These are phyloP conservation scores for Accipiter cooperii DNA, from an alignment of 2,113 vertebrate genomes.

Conservation along the genomic window DNA sequence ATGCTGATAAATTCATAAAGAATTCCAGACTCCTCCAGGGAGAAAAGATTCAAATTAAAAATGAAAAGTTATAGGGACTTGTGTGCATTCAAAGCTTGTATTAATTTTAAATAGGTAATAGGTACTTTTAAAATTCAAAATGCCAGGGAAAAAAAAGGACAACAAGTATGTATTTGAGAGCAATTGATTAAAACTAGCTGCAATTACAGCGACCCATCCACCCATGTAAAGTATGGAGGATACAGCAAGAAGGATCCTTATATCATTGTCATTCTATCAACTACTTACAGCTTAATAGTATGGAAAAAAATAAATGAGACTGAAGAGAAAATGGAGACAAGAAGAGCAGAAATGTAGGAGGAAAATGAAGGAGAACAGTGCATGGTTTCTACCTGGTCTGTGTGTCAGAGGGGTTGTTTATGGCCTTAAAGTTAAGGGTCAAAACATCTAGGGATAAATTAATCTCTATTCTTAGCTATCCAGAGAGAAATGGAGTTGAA, in stretches of 20 bases:
- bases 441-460: neutral
- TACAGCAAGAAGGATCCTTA: neutral
- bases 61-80: neutral
- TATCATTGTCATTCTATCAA: constrained; percentile 36
- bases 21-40: neutral
- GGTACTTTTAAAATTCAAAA: neutral
- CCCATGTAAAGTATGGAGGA: neutral
- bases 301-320: constrained; percentile 12
- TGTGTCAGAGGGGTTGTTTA: neutral
- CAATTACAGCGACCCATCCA: constrained; percentile 15
- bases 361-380: neutral
- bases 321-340: neutral
- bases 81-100: neutral
- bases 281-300: constrained; percentile 25
- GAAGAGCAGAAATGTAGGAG: neutral
- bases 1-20: neutral
- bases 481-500: neutral
- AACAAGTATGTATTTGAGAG: neutral
- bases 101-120: neutral
- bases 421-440: neutral
- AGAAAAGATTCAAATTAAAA: constrained; percentile 28
- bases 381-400: neutral
- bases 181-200: constrained; percentile 30
- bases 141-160: neutral
- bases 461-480: neutral